These are phyloP conservation scores for Brachionus plicatilis DNA, from an alignment of 1,140 invertebrate species.

Conservation along the genomic window DNA sequence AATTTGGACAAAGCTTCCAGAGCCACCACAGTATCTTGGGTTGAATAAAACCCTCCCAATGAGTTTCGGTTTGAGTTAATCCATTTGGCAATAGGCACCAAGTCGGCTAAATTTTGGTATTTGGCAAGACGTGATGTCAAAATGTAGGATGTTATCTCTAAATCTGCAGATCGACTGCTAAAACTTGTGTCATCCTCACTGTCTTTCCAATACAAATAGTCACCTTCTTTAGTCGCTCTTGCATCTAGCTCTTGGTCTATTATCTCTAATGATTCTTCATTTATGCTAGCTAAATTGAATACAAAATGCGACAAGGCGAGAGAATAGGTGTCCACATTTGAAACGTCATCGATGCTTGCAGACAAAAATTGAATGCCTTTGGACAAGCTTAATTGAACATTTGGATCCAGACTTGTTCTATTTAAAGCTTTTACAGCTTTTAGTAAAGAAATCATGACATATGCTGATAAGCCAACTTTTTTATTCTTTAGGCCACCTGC, in stretches of 20 bases:
- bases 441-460: constrained; percentile 49
- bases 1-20: constrained; percentile 56
- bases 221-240: constrained; percentile 15
- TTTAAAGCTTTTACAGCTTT: constrained; percentile 43
- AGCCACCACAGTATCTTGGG: constrained; percentile 59
- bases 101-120: constrained; percentile 45
- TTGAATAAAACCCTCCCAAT: constrained; percentile 75
- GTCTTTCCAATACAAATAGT: not conserved
- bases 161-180: constrained; percentile 64
- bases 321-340: constrained; percentile 67
- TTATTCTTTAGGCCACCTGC: constrained; percentile 47
- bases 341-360: not conserved
- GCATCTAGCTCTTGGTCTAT: not conserved
- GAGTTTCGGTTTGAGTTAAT: constrained; percentile 73
- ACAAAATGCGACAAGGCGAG: constrained; percentile 70
- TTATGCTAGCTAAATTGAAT: constrained; percentile 67
- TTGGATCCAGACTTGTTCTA: not conserved
- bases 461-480: constrained; percentile 48
- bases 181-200: not conserved
- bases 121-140: constrained; percentile 61
- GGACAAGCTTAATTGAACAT: not conserved
- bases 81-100: constrained; percentile 77
- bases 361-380: not conserved
- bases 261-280: constrained; percentile 28
- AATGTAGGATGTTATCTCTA: constrained; percentile 80